Percentiles rank a stretch among this genome's conserved stretches.
Evolutionary conservation across 2,797 vertebrate genomes (phyloP).

Genomic region (Gymnodraco acuticeps): DNA sequence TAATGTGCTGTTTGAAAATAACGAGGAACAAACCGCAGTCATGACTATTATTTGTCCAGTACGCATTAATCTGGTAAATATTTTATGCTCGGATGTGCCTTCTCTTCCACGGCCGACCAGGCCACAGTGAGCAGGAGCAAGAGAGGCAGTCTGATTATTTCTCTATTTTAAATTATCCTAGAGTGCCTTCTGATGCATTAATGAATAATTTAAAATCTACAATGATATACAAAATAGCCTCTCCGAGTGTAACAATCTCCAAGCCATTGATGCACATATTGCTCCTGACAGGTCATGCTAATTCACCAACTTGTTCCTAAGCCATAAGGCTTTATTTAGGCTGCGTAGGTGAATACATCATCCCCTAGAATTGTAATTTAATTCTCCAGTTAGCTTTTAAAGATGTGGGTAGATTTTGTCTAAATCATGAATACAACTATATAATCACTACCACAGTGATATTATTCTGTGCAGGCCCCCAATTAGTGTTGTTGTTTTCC

Average conservation of each 20-base stretch:
- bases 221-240: not conserved
- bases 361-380: not conserved
- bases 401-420: not conserved
- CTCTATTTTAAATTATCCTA: not conserved
- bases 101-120: not conserved
- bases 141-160: conserved; percentile 20
- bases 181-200: not conserved
- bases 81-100: conserved; percentile 27
- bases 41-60: conserved; percentile 47
- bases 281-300: not conserved
- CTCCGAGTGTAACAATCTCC: not conserved
- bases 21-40: conserved; percentile 58
- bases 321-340: conserved; percentile 1
- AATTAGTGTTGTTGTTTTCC: not conserved
- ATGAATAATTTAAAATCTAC: not conserved
- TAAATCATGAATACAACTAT: not conserved
- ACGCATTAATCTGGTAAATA: conserved; percentile 40
- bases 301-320: not conserved
- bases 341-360: not conserved
- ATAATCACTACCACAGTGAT: not conserved
- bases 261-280: not conserved
- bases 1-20: conserved; percentile 54
- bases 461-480: not conserved
- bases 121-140: not conserved
- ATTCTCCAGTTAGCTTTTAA: not conserved